Percentiles rank a stretch among this genome's conserved stretches.
phyloP scores from a whole-genome alignment of 2,888 invertebrate genomes.

The Oscheius sp. region DNA sequence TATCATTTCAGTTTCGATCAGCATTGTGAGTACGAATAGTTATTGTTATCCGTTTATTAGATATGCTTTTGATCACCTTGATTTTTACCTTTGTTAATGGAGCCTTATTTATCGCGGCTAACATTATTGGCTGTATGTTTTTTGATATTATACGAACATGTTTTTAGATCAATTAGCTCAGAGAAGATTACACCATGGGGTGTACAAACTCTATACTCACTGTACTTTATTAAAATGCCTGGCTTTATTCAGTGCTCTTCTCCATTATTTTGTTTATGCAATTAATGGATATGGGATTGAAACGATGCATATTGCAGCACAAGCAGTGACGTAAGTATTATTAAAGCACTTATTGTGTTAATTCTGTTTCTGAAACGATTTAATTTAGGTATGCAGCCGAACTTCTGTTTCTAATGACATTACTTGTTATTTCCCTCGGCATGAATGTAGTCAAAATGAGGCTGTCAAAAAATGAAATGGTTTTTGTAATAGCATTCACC shows the following conservation, averaged over 20 bases:
- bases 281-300: slow-evolving; percentile 79
- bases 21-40: neutral
- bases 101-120: slow-evolving; percentile 79
- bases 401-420: slow-evolving; percentile 40
- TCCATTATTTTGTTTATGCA: slow-evolving; percentile 83
- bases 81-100: slow-evolving; percentile 81
- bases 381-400: slow-evolving; percentile 40
- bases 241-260: slow-evolving; percentile 33
- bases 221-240: slow-evolving; percentile 34
- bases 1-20: slow-evolving; percentile 79
- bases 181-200: slow-evolving; percentile 43
- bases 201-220: slow-evolving; percentile 40
- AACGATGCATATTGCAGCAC: slow-evolving; percentile 72
- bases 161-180: slow-evolving; percentile 34
- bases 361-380: neutral
- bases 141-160: neutral
- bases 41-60: slow-evolving; percentile 73
- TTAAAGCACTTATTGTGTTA: neutral
- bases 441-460: slow-evolving; percentile 48
- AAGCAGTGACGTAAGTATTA: slow-evolving; percentile 53
- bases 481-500: slow-evolving; percentile 33
- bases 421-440: slow-evolving; percentile 41
- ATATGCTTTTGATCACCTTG: slow-evolving; percentile 84
- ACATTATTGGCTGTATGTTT: slow-evolving; percentile 75
- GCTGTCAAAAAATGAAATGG: slow-evolving; percentile 34